These are phyloP conservation scores for Halichoerus grypus DNA, from an alignment of 2,113 vertebrate species.

Conservation along the genomic window DNA sequence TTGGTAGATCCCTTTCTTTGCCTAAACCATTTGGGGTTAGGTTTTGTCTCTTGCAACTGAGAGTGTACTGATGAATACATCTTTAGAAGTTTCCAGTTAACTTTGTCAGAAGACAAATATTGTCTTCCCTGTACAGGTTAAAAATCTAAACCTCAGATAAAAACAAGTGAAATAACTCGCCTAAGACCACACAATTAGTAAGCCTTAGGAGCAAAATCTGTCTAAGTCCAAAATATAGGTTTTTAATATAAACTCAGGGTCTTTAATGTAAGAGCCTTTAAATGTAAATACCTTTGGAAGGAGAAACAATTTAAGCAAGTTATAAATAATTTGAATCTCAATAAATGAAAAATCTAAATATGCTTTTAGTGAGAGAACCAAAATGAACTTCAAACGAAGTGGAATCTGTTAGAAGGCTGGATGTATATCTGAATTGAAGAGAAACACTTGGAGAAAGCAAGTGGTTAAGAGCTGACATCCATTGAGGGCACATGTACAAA, in stretches of 20 bases:
- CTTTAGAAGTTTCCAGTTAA: background rate
- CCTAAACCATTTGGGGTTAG: background rate
- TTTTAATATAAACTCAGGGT: background rate
- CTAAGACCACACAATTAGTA: background rate
- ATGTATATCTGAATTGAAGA: background rate
- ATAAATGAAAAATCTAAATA: constrained; percentile 48
- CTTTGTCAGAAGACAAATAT: constrained; percentile 35
- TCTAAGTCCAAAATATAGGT: background rate
- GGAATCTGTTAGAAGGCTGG: background rate
- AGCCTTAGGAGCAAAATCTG: background rate
- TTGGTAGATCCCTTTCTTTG: background rate
- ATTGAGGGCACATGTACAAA: background rate
- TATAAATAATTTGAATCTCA: constrained; percentile 69
- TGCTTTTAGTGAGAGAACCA: background rate
- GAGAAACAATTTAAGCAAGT: constrained; percentile 52
- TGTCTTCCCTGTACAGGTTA: constrained; percentile 22
- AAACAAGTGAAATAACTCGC: background rate
- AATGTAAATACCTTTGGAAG: constrained; percentile 54
- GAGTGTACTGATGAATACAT: background rate
- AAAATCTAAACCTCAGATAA: constrained; percentile 1
- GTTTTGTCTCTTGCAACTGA: constrained; percentile 11
- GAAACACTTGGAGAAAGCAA: background rate
- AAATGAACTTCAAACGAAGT: constrained; percentile 58
- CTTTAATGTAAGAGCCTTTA: constrained; percentile 50
- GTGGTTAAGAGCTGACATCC: background rate